Conservation (phyloP, 2,113 vertebrate genomes). For the Spizaetus ornatus region DNA sequence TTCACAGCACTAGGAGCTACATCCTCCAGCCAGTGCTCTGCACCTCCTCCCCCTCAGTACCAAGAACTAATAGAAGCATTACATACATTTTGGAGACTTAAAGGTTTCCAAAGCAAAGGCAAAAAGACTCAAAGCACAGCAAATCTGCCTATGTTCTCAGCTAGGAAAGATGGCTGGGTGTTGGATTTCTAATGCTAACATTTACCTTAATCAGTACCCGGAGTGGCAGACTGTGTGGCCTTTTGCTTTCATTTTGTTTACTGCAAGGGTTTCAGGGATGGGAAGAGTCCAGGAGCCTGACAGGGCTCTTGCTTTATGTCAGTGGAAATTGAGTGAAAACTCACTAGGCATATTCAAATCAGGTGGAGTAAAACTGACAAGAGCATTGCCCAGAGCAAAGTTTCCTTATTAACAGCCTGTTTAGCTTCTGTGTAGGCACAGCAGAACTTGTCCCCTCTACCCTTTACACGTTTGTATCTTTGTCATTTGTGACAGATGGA, state of each 20-base stretch:
- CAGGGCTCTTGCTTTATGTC: not conserved
- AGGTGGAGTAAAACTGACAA: not conserved
- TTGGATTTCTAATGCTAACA: not conserved
- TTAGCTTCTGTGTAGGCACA: not conserved
- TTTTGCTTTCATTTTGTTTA: not conserved
- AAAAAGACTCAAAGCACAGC: not conserved
- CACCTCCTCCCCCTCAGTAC: not conserved
- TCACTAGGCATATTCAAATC: not conserved
- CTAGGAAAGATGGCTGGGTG: not conserved
- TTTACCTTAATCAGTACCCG: not conserved
- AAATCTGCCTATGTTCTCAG: not conserved
- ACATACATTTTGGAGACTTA: not conserved
- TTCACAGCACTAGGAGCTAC: not conserved
- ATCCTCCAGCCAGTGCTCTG: not conserved
- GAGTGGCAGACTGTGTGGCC: not conserved
- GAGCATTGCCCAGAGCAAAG: not conserved
- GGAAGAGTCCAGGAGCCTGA: not conserved
- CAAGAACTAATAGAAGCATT: not conserved
- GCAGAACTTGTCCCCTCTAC: not conserved
- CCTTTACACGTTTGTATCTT: not conserved
- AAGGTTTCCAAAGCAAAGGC: constrained; percentile 14
- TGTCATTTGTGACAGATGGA: not conserved
- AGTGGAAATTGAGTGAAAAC: not conserved
- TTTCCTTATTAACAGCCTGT: accelerated
- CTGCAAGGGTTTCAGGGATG: not conserved